Conservation (phyloP, 2,888 invertebrate genomes). For the Fabriciana adippe region DNA sequence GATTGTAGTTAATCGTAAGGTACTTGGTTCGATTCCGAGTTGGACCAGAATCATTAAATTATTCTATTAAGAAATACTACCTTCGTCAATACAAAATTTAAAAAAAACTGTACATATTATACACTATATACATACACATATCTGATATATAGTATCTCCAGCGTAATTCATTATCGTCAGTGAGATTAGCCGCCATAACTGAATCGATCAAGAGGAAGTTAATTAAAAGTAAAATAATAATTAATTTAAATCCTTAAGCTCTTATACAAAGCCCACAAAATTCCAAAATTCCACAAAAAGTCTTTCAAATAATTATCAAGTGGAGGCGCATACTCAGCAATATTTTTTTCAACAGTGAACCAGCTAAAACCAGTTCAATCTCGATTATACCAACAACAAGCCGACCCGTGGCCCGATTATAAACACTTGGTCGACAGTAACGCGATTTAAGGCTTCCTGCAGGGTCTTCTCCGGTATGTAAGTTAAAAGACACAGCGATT, state of each 20-base stretch:
- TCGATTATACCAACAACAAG: conserved; percentile 56
- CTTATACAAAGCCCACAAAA: neutral
- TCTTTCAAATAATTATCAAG: conserved; percentile 7
- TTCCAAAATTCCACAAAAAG: neutral
- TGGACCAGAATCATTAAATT: too few species aligned
- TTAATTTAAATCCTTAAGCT: neutral
- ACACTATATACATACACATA: too few species aligned
- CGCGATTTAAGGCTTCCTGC: conserved; percentile 67
- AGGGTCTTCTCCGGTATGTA: conserved; percentile 44
- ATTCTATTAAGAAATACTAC: too few species aligned
- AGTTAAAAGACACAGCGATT: conserved; percentile 32
- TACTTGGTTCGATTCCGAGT: too few species aligned
- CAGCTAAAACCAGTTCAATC: conserved; percentile 47
- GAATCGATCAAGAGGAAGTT: too few species aligned
- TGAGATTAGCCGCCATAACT: too few species aligned
- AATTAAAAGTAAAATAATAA: too few species aligned
- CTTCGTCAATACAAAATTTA: too few species aligned
- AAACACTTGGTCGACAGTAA: conserved; percentile 73
- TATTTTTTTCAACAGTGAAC: conserved; percentile 35
- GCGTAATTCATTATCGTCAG: too few species aligned
- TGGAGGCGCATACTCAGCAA: conserved; percentile 23
- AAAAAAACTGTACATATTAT: too few species aligned
- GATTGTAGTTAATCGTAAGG: too few species aligned
- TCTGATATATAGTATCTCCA: too few species aligned
- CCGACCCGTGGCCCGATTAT: conserved; percentile 53